Evolutionary conservation across 2,888 invertebrate genomes (phyloP), one percentile per base, ranked within the genome.

Genomic region (Apodemia zela): DNA sequence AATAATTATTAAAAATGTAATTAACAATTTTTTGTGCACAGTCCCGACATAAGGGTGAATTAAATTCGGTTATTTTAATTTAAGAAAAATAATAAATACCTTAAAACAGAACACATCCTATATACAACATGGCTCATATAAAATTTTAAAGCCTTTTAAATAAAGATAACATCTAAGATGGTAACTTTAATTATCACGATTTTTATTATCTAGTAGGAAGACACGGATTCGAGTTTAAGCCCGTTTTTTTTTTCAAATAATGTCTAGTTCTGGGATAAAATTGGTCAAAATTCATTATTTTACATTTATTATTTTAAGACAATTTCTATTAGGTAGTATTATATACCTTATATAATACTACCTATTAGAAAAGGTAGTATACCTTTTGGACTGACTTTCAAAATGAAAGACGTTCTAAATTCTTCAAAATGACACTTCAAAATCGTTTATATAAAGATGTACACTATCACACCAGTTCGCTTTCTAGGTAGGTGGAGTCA

Each of bases 121-220:
- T 47, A 47, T 15, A 57, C 25, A 57, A 57, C 15, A 57, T 57
- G 57, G 29, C 57, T 57, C 57, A 57, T 29, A 57, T 15, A 25
- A 47, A 2, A 47, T 6, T 47, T 29, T 57, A 57, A 57, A n/a
- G 25, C 54, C 54, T 54, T 54, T 54, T 15, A 13, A 15, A 54
- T 15, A 54, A 25, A 57, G 29, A n/a, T n/a, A 25, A 57, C 57
- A 57, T 57, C 21, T 57, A 57, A 15, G 15, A 15, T 57, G 57
- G 57, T 57, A 57, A 57, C 57, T 57, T 25, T 57, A 57, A 17
- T 57, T 57, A 57, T 57, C 57, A 57, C 57, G 47, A 47, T 47
- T 21, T 57, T 29, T 57, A 57, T 29, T 57, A 57, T 57, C 57
- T 54, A 54, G 15, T 54, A 54, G 54, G 54, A 54, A 54, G 54